These are phyloP conservation scores for Mus spicilegus DNA, from an alignment of 2,113 vertebrate species.

Conservation along the genomic window DNA sequence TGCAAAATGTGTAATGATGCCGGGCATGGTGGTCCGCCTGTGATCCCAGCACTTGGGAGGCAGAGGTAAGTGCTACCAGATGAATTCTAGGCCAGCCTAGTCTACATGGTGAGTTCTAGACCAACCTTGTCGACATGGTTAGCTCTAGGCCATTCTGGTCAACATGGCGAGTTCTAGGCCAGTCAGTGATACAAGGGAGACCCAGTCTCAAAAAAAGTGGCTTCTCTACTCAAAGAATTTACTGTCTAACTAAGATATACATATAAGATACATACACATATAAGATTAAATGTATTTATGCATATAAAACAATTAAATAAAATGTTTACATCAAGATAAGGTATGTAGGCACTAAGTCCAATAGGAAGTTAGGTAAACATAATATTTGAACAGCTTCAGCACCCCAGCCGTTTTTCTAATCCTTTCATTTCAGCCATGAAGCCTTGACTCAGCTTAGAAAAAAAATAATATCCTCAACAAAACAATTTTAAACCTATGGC, in stretches of 20 bases:
- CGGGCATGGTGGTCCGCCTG: no score
- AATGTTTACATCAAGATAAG: neutral
- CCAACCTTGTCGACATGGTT: no score
- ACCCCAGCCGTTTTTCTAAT: neutral
- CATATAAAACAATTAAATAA: neutral
- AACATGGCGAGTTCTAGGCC: neutral
- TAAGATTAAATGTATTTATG: neutral
- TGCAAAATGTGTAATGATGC: neutral
- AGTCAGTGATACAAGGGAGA: neutral
- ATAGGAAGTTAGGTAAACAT: neutral
- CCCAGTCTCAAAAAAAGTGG: neutral
- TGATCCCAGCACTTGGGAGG: neutral
- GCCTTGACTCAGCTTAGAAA: constrained; percentile 46
- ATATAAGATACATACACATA: neutral
- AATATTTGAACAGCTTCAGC: neutral
- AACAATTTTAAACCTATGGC: constrained; percentile 68
- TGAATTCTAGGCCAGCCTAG: no score
- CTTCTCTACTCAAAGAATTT: constrained; percentile 4
- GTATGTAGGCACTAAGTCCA: neutral
- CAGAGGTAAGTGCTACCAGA: neutral
- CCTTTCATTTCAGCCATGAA: constrained; percentile 37
- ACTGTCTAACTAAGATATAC: constrained; percentile 37
- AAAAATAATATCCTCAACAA: constrained; percentile 61
- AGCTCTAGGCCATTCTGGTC: neutral
- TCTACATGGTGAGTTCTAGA: no score